Percentiles rank a stretch among this genome's conserved stretches.
Conservation (phyloP, 2,113 vertebrate genomes). For the Sylvietta virens region DNA sequence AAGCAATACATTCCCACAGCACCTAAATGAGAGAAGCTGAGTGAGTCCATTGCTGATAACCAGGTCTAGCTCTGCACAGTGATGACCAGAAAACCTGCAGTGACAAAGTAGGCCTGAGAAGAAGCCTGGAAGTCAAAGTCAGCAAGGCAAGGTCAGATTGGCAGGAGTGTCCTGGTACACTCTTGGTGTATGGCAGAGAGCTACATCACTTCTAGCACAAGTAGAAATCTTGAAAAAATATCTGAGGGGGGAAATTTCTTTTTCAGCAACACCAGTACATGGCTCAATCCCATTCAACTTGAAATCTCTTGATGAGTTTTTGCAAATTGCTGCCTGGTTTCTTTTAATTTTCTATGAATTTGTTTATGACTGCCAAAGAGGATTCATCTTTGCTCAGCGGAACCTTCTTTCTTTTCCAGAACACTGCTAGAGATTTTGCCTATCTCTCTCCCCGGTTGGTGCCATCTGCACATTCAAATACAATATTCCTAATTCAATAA, state of each 20-base stretch:
- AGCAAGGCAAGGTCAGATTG: not conserved
- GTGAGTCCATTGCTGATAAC: not conserved
- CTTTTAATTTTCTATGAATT: not conserved
- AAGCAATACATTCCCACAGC: not conserved
- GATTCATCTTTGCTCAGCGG: accelerated
- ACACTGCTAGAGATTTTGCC: not conserved
- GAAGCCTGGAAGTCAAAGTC: not conserved
- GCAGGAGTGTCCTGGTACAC: not conserved
- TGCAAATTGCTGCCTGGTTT: not conserved
- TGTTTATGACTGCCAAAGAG: not conserved
- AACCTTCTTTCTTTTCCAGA: not conserved
- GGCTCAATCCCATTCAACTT: not conserved
- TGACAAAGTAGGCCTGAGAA: not conserved
- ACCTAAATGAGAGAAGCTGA: not conserved
- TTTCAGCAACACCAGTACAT: not conserved
- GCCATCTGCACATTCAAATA: not conserved
- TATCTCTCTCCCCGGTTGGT: not conserved
- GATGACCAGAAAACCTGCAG: not conserved
- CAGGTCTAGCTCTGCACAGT: not conserved
- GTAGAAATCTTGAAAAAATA: not conserved
- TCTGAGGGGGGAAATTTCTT: not conserved
- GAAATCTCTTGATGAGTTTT: not conserved
- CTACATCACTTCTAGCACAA: not conserved
- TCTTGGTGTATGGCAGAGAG: not conserved
- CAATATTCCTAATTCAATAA: not conserved